Evolutionary conservation across 30 jellyfish, hydroid and myxozoan genomes (phyloP).

Genomic region (Cassiopea xamachana): DNA sequence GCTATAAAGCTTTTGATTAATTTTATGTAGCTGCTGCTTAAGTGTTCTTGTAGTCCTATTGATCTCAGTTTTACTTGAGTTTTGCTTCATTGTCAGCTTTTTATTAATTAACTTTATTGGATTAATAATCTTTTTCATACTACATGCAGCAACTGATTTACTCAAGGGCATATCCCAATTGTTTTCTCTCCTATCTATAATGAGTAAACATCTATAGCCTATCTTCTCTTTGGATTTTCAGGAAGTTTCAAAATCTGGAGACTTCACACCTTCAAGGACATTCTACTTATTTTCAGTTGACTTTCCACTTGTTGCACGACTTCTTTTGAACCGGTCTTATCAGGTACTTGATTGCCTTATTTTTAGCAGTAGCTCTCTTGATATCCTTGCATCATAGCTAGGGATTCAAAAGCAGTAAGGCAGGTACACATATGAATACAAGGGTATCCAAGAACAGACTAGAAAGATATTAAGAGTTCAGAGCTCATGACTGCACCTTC

Average conservation of each 20-base stretch:
- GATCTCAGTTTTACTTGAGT: too few species aligned
- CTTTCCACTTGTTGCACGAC: constrained; percentile 88
- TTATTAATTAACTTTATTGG: too few species aligned
- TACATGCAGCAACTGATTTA: too few species aligned
- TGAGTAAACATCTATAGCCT: background rate
- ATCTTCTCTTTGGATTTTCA: constrained; percentile 7
- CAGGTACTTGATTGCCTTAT: constrained; percentile 66
- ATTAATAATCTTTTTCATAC: too few species aligned
- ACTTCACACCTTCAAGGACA: constrained; percentile 97
- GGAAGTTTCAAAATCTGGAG: constrained; percentile 93
- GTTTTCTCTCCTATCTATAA: background rate
- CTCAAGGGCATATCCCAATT: too few species aligned
- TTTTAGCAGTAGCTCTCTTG: background rate
- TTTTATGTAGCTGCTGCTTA: too few species aligned
- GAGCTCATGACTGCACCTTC: too few species aligned
- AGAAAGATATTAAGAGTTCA: too few species aligned
- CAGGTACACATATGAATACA: too few species aligned
- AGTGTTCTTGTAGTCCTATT: background rate
- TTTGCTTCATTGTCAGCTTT: too few species aligned
- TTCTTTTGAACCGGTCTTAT: constrained; percentile 78
- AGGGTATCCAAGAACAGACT: too few species aligned
- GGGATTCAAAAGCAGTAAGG: too few species aligned
- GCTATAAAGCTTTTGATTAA: background rate
- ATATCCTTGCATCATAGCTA: background rate
- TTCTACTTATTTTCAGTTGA: constrained; percentile 93